These are phyloP conservation scores for Hapalemur alaotrensis DNA, from an alignment of 2,797 vertebrate species.

Conservation along the genomic window DNA sequence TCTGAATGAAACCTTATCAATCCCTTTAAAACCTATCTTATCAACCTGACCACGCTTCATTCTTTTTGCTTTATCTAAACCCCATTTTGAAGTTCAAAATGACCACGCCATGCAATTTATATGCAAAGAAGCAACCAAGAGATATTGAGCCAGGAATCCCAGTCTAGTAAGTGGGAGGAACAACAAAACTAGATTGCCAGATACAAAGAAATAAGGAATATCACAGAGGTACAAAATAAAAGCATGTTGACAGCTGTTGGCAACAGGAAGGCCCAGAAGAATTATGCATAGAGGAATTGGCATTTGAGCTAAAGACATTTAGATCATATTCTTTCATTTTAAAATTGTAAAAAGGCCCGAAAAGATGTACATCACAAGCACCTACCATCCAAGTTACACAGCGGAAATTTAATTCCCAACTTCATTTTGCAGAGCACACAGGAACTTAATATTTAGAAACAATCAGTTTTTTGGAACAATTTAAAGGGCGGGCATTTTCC, in stretches of 20 bases:
- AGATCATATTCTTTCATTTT: constrained; percentile 51
- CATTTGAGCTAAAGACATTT: neutral
- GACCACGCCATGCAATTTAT: neutral
- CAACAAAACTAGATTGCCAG: neutral
- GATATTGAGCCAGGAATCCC: neutral
- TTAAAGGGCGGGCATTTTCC: neutral
- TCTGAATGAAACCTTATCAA: neutral
- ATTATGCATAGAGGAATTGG: neutral
- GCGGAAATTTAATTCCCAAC: neutral
- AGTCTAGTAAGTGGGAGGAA: neutral
- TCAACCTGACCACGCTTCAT: neutral
- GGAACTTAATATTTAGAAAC: constrained; percentile 27
- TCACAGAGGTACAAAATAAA: neutral
- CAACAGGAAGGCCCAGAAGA: neutral
- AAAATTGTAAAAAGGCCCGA: constrained; percentile 26
- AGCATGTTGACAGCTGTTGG: neutral
- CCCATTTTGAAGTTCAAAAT: neutral
- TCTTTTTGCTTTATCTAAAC: neutral
- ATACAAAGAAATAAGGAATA: neutral
- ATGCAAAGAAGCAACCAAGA: neutral
- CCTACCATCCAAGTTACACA: neutral
- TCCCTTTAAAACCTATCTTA: neutral
- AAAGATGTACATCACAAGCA: constrained; percentile 38
- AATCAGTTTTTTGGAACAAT: constrained; percentile 1
- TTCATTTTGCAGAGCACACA: neutral